Evolutionary conservation across 2,797 vertebrate genomes (phyloP).

Genomic region (Adrianichthys oophorus): DNA sequence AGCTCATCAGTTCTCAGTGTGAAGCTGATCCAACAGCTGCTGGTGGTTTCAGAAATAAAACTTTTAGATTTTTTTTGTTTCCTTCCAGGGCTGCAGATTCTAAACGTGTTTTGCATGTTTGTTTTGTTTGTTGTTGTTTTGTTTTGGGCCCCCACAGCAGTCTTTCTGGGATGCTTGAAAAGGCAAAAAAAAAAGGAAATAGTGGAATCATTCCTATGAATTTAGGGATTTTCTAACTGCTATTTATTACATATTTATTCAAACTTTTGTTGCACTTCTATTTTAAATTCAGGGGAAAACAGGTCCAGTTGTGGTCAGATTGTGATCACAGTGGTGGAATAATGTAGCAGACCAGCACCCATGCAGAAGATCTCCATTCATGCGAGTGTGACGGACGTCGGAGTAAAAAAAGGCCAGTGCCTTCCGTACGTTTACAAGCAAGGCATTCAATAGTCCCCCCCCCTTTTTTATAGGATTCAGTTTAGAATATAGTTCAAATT

Average conservation of each 20-base stretch:
- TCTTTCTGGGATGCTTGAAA: not conserved
- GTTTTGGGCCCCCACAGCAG: conserved; percentile 3
- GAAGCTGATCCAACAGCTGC: not conserved
- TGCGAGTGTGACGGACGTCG: conserved; percentile 2
- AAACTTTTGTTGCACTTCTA: conserved; percentile 43
- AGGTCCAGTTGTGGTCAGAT: conserved; percentile 2
- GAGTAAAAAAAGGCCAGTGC: conserved; percentile 38
- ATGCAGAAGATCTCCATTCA: not conserved
- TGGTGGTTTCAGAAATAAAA: not conserved
- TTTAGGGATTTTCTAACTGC: conserved; percentile 15
- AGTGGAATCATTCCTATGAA: conserved; percentile 10
- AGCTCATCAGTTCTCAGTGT: not conserved
- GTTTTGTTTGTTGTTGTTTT: not conserved
- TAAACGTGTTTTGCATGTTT: not conserved
- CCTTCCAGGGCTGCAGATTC: not conserved
- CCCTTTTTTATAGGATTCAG: not conserved
- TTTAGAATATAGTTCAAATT: conserved; percentile 4
- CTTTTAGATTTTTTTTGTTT: not conserved
- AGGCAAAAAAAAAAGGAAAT: not conserved
- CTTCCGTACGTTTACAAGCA: conserved; percentile 22
- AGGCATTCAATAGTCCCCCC: not conserved
- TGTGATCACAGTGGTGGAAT: not conserved
- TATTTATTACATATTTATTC: conserved; percentile 57
- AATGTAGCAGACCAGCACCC: not conserved
- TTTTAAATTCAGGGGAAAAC: conserved; percentile 4